Evolutionary conservation across 2,797 vertebrate species (phyloP), one percentile per base, ranked within the genome.

Genomic region (Acipenser oxyrinchus): DNA sequence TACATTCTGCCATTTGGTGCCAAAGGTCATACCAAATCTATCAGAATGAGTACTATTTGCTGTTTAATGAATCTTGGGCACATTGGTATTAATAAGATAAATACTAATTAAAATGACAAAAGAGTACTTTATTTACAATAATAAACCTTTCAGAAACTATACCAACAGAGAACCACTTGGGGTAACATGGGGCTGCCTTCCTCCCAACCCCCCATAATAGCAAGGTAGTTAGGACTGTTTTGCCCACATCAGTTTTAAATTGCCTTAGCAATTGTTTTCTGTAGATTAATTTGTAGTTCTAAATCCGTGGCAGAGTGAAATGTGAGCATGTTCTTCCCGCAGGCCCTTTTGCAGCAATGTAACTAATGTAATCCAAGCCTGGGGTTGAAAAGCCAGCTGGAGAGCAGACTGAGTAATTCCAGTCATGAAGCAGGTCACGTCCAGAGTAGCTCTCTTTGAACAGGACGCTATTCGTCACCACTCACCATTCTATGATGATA

Each of bases 241-340:
- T 66, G 63, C 65, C 69, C 68, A 55, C 60, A 64, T 52, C 63
- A 49, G 69, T 77, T 79, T 77, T 71, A 80, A 83, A 76, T 72
- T 78, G 68, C 68, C 72, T 63, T 67, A 73, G 64, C 68, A 77
- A 78, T 86, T 79, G 74, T 80, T 86, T 86, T 75, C 73, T 81
- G 73, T 62, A 78, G 77, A 81, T 83, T 80, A 80, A 80, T 83
- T 81, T 78, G 74, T 82, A 82, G 77, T 79, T 79, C 75, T 77
- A 74, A 81, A 71, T 76, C 68, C 74, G 6, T 11, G 78, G 74
- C 69, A 62, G n/a, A 71, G 74, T 74, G 76, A 83, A 86, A 81
- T 3, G 7, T 1, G 49, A 84, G 70, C 72, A 65, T 4, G 4
- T 73, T 71, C 67, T 59, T 79, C 72, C 75, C 69, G 70, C 48